Evolutionary conservation across 2,888 invertebrate species (phyloP), one percentile per base, ranked within the genome.

Genomic region (Eledone cirrhosa): DNA sequence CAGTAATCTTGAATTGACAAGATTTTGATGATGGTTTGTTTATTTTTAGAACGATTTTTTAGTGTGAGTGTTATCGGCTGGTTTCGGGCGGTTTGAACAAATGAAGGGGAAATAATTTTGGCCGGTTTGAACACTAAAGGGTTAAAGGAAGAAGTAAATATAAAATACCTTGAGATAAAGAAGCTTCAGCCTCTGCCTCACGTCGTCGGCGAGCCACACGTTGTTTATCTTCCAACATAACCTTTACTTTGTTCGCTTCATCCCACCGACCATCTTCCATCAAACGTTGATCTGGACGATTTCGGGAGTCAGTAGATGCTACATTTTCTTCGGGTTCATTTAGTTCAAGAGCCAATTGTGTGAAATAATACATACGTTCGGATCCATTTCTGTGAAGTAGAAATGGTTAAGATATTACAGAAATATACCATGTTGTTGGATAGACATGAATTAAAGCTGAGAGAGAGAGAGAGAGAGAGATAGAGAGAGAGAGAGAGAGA

Each of bases 211-310:
- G 92, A 82, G 93, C 94, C 13, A 93, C 92, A 83, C 99, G 93
- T 92, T 99, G 99, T 91, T 98, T 98, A 91, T 99, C 99, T 91
- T 99, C 99, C 41, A 99, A 93, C 80, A 93, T 92, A 48, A 96
- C 91, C 84, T 93, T 91, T 88, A 97, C 95, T 96, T 97, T 97
- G 78, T 93, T 92, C 4, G 97, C 97, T 78, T 90, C 90, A 67
- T 91, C 91, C 89, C 90, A 91, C 78, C 85, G 81, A 3, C 87
- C 87, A 11, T 89, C 86, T 81, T 90, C 90, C 99, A 99, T 99
- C 85, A 97, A 93, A 78, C 99, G 94, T 92, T 99, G 99, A 93
- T 99, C 99, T 80, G 99, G 99, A 79, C 99, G 93, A 78, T 93
- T 91, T 48, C 98, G 94, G 78, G 96, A 95, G 93, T 99, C 99